Evolutionary conservation across 2,888 invertebrate genomes (phyloP), one percentile per base, ranked within the genome.

Genomic region (Abrostola triplasia): DNA sequence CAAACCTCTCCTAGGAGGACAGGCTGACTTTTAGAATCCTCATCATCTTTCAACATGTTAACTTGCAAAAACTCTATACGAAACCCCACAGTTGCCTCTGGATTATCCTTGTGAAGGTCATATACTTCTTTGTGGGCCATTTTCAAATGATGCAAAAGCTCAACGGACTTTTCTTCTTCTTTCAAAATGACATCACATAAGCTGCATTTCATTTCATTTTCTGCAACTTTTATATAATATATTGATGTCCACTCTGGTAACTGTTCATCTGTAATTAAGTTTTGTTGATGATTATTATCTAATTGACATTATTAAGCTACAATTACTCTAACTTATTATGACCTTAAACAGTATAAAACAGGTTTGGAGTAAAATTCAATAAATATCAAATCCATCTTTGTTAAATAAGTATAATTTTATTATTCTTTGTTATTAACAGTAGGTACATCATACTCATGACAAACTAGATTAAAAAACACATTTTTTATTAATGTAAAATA

Each of bases 61-160:
- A 92, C 78, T 63, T 92, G 88, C 6, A 94, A 81, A 67, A 93
- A 93, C 70, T 93, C 93, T 38, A 94, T 93, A 50, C 89, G 91
- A 67, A 92, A 94, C 4, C 93, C 92, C 0, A 92, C 88, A 0
- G 87, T 85, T 6, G 88, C 85, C 35, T 92, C 90, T 0, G 89
- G 85, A 64, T 89, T 90, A n/a, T 89, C 88, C 67, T 91, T 93
- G 51, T 94, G 94, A 0, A 94, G 80, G 0, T 91, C 89, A 37
- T 88, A 87, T 1, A 94, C 85, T 54, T 92, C 93, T 56, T 85
- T 88, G 56, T 94, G 94, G 0, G 62, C 66, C 0, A 51, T 48
- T 70, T 86, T 84, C 49, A 94, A 84, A 64, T 94, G 94, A 0
- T 88, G 75, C 5, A 91, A 42, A 0, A 91, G 77, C 24, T 85